Percentiles rank a stretch among this genome's conserved stretches.
Evolutionary conservation across 92 coral and sea anemone genomes (phyloP).

Genomic region (Parazoanthus darwini): DNA sequence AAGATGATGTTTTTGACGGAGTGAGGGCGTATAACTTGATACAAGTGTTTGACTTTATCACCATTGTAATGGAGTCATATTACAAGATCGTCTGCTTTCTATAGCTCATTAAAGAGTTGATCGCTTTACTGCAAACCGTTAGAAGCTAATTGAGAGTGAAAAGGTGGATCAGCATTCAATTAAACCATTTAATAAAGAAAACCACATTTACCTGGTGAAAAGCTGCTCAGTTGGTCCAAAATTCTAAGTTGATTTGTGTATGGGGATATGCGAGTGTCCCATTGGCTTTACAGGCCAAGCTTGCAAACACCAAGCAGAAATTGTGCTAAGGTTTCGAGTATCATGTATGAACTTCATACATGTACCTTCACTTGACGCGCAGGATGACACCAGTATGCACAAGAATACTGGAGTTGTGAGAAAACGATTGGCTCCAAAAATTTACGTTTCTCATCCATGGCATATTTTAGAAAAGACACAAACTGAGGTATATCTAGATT

Average conservation of each 20-base stretch:
- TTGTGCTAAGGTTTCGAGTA: no score
- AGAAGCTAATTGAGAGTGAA: conserved; percentile 14
- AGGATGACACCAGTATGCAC: background rate
- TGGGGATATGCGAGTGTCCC: no score
- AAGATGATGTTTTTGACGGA: conserved; percentile 27
- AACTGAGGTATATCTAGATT: conserved; percentile 21
- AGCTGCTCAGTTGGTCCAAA: no score
- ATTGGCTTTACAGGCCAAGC: no score
- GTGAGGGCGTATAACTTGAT: conserved; percentile 3
- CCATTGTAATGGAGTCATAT: conserved; percentile 21
- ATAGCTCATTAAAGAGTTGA: conserved; percentile 7
- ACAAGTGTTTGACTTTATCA: conserved; percentile 23
- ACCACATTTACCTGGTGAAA: no score
- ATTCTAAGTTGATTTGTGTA: no score
- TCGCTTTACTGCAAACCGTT: conserved; percentile 20
- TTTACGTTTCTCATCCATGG: conserved; percentile 33
- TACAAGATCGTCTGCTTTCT: conserved; percentile 14
- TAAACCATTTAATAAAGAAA: background rate
- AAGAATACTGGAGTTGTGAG: conserved; percentile 7
- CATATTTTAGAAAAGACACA: conserved; percentile 33
- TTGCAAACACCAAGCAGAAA: no score
- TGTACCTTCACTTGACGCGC: no score
- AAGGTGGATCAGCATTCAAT: conserved; percentile 5
- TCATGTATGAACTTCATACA: no score
- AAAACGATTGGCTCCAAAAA: conserved; percentile 19